These are phyloP conservation scores for Epizoanthus stellaris DNA, from an alignment of 92 coral and sea anemone genomes.

Conservation along the genomic window DNA sequence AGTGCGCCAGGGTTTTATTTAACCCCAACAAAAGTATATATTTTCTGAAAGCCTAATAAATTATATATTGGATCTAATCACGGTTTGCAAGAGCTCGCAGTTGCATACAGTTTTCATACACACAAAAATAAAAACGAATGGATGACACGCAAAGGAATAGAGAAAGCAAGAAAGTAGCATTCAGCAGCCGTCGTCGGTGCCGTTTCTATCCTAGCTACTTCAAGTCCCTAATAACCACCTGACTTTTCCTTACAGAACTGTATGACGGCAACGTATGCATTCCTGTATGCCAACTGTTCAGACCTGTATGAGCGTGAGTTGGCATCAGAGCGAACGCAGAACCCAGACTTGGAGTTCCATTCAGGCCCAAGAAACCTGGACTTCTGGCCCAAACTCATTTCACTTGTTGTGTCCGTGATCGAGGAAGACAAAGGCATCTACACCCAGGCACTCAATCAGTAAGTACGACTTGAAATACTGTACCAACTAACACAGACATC, in stretches of 20 bases:
- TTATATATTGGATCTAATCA: too few species aligned
- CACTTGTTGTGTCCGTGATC: constrained; percentile 93
- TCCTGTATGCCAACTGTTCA: constrained; percentile 90
- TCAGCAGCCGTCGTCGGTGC: neutral
- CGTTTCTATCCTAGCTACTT: neutral
- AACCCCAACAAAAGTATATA: too few species aligned
- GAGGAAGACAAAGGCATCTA: constrained; percentile 93
- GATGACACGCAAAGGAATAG: too few species aligned
- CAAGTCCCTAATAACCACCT: neutral
- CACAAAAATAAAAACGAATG: too few species aligned
- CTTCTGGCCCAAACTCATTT: constrained; percentile 99
- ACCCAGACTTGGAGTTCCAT: constrained; percentile 58
- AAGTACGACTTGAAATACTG: constrained; percentile 47
- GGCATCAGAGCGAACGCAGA: constrained; percentile 62
- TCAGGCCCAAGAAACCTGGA: constrained; percentile 91
- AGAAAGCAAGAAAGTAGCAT: too few species aligned
- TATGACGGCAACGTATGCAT: constrained; percentile 90
- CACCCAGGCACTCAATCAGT: constrained; percentile 94
- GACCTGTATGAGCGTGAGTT: constrained; percentile 90
- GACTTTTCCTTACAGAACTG: constrained; percentile 74
- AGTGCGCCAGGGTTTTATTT: too few species aligned
- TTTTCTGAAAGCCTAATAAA: too few species aligned
- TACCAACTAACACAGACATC: neutral
- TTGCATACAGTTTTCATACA: too few species aligned
- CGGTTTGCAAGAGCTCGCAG: too few species aligned